A percentile compares a stretch with the other conserved stretches of the same genome.
phyloP scores from a whole-genome alignment of 2,113 vertebrate species.

The Lanius collurio region DNA sequence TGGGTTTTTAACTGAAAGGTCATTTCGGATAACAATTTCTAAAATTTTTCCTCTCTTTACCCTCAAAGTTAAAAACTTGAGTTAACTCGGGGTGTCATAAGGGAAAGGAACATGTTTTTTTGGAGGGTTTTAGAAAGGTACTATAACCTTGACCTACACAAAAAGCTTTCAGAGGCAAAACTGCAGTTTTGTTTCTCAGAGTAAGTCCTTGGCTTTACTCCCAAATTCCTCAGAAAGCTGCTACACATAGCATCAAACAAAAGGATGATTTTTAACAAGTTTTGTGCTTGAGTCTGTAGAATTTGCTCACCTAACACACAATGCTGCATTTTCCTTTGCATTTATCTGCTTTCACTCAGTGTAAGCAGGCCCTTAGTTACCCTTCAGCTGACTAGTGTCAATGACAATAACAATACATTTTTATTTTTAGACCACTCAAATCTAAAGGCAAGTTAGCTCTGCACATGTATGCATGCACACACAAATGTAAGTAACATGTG shows the following conservation, averaged over 20 bases:
- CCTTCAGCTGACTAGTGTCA: slow-evolving; percentile 44
- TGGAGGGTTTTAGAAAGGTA: neutral
- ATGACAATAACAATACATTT: slow-evolving; percentile 41
- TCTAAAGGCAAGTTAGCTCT: slow-evolving; percentile 50
- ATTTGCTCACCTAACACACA: neutral
- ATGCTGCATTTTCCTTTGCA: neutral
- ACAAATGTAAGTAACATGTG: slow-evolving; percentile 59
- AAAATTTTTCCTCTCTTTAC: neutral
- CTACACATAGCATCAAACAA: neutral
- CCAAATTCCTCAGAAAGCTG: neutral
- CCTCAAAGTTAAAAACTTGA: neutral
- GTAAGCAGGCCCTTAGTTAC: slow-evolving; percentile 23
- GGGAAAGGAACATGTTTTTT: neutral
- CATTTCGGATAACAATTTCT: neutral
- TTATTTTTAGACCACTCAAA: slow-evolving; percentile 48
- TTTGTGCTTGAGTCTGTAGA: neutral
- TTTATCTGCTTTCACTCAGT: neutral
- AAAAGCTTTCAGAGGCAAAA: neutral
- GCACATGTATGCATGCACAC: slow-evolving; percentile 2
- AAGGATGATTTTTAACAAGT: slow-evolving; percentile 41
- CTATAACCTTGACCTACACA: neutral
- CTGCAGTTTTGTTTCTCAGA: neutral
- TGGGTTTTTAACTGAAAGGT: neutral
- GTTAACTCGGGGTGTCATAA: neutral
- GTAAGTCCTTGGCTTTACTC: neutral